These are phyloP conservation scores for Clarias magur DNA, from an alignment of 2,113 vertebrate species.

Conservation along the genomic window DNA sequence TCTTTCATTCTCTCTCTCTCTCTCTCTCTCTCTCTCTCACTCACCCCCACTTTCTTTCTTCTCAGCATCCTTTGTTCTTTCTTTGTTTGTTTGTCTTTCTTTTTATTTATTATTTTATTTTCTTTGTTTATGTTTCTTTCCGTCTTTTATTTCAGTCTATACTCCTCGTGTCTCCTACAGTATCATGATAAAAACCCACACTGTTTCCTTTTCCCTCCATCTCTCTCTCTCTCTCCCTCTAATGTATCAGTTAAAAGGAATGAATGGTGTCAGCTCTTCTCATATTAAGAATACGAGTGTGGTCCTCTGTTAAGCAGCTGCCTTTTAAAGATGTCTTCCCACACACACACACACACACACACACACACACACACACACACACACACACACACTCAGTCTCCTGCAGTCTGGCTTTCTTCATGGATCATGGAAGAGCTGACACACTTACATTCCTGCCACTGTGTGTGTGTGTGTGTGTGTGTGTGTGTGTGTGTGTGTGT, in stretches of 20 bases:
- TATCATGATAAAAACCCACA: not conserved
- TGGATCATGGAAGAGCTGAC: constrained; percentile 37
- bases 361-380: constrained; percentile 24
- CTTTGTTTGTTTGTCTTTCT: not conserved
- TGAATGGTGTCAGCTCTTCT: constrained; percentile 20
- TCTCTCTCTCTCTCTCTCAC: not conserved
- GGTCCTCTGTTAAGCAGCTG: constrained; percentile 18
- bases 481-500: constrained; percentile 16
- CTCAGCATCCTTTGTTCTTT: not conserved
- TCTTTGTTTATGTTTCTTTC: not conserved
- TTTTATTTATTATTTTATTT: not conserved
- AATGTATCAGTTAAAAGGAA: too few relatives aligned
- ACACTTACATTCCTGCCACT: constrained; percentile 33
- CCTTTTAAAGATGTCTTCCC: constrained; percentile 1
- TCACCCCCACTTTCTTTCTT: not conserved
- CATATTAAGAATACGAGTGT: constrained; percentile 9
- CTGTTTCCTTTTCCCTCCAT: not conserved
- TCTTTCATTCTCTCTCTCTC: not conserved
- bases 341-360: not conserved
- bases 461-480: constrained; percentile 33
- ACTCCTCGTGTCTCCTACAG: too few relatives aligned
- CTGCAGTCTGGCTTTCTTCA: constrained; percentile 23
- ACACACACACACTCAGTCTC: not conserved
- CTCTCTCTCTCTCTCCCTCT: not conserved
- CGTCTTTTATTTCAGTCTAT: not conserved